Conservation (phyloP, 2,113 vertebrate genomes). For the Sebastes fasciatus region DNA sequence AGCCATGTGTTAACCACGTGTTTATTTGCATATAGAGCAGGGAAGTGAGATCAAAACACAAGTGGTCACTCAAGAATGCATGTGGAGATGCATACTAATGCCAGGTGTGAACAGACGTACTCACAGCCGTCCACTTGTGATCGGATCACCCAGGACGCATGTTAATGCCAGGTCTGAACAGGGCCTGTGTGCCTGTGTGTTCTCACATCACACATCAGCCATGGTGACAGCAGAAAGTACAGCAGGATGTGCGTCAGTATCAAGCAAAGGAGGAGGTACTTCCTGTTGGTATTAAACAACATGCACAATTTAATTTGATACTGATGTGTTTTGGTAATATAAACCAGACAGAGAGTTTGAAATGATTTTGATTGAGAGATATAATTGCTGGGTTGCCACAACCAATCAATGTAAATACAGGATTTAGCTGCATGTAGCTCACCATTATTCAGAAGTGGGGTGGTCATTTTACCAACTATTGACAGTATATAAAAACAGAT, state of each 20-base stretch:
- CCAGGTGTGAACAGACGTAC: no score
- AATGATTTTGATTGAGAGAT: not conserved
- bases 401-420: not conserved
- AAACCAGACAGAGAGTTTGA: not conserved
- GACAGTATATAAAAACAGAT: not conserved
- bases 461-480: not conserved
- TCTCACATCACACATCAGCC: slow-evolving; percentile 1
- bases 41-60: no score
- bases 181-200: not conserved
- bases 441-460: not conserved
- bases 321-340: not conserved
- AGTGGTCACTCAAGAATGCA: no score
- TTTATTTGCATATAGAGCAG: no score
- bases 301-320: slow-evolving; percentile 1
- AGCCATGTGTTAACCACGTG: no score
- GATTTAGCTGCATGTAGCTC: not conserved
- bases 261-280: not conserved
- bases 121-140: no score
- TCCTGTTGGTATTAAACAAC: not conserved
- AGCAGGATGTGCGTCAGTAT: not conserved
- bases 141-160: no score
- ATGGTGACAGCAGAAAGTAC: not conserved
- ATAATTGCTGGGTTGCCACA: not conserved
- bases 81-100: no score
- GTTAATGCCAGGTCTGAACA: no score